Base-by-base conservation (phyloP, 2,888 invertebrate species). In the Venustoraphidia nigricollis region DNA sequence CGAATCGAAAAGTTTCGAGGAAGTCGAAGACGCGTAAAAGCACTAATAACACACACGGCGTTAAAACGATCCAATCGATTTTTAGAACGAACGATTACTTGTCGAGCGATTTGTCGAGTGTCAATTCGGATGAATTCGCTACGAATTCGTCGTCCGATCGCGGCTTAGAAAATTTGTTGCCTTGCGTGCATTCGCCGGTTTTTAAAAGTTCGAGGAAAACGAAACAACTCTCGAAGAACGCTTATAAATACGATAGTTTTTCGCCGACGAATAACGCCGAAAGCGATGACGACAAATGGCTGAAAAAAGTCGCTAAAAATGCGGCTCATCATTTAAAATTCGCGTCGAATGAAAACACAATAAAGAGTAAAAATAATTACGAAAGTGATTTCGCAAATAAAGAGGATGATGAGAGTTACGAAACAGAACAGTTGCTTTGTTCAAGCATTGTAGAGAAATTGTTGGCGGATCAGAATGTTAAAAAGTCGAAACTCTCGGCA, bases 11-110 rank as follows among this genome's bases (percentile, higher is more conserved):
- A 58, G 27, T 27, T 27, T 27, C 27, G 5, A 27, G 27, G 27
- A 27, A 27, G 6, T 27, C 27, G 6, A 66, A 63, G 57, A 54
- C 60, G 52, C 54, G 70, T 66, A 60, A 54, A 55, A 61, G 52
- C 54, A 61, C 66, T 65, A 74, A 66, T 64, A 62, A 52, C 61
- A 67, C 40, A 69, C 72, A 56, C 65, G 72, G 70, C 59, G 76
- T 76, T 59, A 71, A 67, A 57, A 65, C 67, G 5, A 54, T 67
- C 17, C 66, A 66, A 44, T 65, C 64, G 48, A 68, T 68, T 52
- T 69, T 69, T 55, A 66, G 62, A 52, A 65, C 62, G 50, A 62
- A 63, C 51, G 65, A 64, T 46, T 67, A 66, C 9, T 67, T 67
- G 52, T 68, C 68, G 5, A 47, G 47, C 38, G 68, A 68, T 57